Conservation (phyloP, 37 sponge, comb jelly and placozoan genomes). For the Halichondria panicea region DNA sequence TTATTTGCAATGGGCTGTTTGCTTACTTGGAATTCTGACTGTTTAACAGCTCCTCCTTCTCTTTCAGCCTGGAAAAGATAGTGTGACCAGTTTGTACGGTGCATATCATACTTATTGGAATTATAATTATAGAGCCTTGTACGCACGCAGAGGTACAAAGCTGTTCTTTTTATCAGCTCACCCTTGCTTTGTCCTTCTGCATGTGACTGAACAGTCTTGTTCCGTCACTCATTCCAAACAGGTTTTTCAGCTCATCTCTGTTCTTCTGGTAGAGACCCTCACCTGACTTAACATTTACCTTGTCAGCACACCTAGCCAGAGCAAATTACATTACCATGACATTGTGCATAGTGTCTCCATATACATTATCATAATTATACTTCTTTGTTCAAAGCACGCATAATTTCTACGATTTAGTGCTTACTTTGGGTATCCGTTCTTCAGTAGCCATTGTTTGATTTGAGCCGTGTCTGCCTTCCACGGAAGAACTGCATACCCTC, state of each 20-base stretch:
- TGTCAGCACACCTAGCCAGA: slow-evolving; percentile 54
- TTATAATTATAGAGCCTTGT: not conserved
- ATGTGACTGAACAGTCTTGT: slow-evolving; percentile 74
- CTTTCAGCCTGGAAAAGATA: slow-evolving; percentile 25
- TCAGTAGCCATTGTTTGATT: slow-evolving; percentile 44
- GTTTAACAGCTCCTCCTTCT: slow-evolving; percentile 44
- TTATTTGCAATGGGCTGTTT: not conserved
- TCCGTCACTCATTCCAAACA: slow-evolving; percentile 61
- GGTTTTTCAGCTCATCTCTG: slow-evolving; percentile 59
- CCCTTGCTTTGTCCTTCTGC: slow-evolving; percentile 62
- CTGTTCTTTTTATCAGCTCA: not conserved
- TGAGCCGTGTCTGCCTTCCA: slow-evolving; percentile 39
- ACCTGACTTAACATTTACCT: slow-evolving; percentile 39
- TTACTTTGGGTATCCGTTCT: slow-evolving; percentile 57
- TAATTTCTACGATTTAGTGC: not conserved
- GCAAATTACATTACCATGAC: no score
- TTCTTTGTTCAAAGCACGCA: no score
- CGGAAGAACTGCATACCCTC: slow-evolving; percentile 37
- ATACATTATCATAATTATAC: no score
- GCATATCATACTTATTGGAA: no score
- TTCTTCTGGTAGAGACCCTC: slow-evolving; percentile 56
- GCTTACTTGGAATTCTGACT: slow-evolving; percentile 47
- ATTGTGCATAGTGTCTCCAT: no score
- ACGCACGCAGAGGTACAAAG: not conserved
- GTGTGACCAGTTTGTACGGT: no score